phyloP scores from a whole-genome alignment of 2,113 vertebrate genomes.

The Hydrochoerus hydrochaeris region DNA sequence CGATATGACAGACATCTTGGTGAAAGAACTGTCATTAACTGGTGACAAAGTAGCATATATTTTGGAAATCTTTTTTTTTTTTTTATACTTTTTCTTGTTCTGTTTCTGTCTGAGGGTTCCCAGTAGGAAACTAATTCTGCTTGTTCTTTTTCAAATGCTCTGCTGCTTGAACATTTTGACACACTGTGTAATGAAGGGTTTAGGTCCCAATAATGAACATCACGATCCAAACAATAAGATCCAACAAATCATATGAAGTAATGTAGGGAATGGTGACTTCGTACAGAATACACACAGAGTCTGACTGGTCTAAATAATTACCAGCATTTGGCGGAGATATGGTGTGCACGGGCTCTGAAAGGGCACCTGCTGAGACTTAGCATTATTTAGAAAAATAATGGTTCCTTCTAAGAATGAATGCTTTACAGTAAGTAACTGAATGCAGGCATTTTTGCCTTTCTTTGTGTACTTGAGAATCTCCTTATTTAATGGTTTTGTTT shows the following conservation, averaged over 20 bases:
- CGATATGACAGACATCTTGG: neutral
- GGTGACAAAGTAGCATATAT: neutral
- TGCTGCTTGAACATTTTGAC: constrained; percentile 65
- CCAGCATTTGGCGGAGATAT: constrained; percentile 60
- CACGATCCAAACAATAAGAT: constrained; percentile 73
- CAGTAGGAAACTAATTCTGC: constrained; percentile 64
- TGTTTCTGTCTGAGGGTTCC: neutral
- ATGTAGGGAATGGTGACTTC: constrained; percentile 20
- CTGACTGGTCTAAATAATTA: constrained; percentile 70
- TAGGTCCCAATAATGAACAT: constrained; percentile 75
- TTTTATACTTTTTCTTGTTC: neutral
- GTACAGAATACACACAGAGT: neutral
- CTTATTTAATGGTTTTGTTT: constrained; percentile 78
- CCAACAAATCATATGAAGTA: constrained; percentile 58
- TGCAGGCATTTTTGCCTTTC: constrained; percentile 72
- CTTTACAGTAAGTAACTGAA: constrained; percentile 81
- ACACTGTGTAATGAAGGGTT: constrained; percentile 77
- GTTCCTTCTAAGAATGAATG: constrained; percentile 70
- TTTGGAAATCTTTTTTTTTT: constrained; percentile 9
- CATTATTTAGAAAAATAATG: constrained; percentile 85
- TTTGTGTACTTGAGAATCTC: constrained; percentile 78
- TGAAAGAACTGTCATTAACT: constrained; percentile 32
- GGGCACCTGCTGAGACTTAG: constrained; percentile 80
- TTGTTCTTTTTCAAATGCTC: constrained; percentile 64
- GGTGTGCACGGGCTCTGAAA: neutral